Evolutionary conservation across 2,113 vertebrate species (phyloP), one percentile per base, ranked within the genome.

Genomic region (Lophura nycthemera): DNA sequence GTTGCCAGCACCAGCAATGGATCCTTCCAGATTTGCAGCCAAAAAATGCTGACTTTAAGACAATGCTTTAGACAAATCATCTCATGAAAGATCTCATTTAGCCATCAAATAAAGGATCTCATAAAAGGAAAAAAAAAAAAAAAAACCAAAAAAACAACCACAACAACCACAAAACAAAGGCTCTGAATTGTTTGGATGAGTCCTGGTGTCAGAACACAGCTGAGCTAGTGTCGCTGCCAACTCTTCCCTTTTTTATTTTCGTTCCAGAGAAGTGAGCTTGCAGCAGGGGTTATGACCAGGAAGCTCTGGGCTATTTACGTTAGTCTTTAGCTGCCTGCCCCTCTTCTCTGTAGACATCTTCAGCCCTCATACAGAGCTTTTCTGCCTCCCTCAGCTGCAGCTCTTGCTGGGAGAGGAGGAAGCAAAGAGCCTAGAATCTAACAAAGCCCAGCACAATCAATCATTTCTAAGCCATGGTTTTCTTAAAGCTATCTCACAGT

Each of bases 361-460:
- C 79, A 54, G 5, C 36, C 30, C 36, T 95, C 71, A 67, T 66
- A 83, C 67, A 96, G 90, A 91, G 88, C 75, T 79, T 86, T 95
- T 95, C 67, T 96, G 71, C 91, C 48, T 88, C 82, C 64, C n/a
- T 91, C 93, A 93, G 91, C 93, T 95, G 87, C 85, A 82, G 78
- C 63, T 85, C 77, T 67, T 0, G 0, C 4, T 2, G 42, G 69
- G 65, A 81, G 64, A 78, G 76, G 76, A 92, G 83, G 69, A 76
- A 90, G 47, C 38, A 4, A 57, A 64, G 63, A 61, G 17, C 63
- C 4, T 7, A n/a, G 60, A 74, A 73, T n/a, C 29, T 74, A 71
- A 91, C 85, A 96, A 88, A 95, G 29, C 64, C 42, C 75, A 17
- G 6, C 50, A 91, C 73, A 86, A 64, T 81, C 36, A 2, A 4